Evolutionary conservation across 2,113 vertebrate genomes (phyloP).

Genomic region (Fregata magnificens): DNA sequence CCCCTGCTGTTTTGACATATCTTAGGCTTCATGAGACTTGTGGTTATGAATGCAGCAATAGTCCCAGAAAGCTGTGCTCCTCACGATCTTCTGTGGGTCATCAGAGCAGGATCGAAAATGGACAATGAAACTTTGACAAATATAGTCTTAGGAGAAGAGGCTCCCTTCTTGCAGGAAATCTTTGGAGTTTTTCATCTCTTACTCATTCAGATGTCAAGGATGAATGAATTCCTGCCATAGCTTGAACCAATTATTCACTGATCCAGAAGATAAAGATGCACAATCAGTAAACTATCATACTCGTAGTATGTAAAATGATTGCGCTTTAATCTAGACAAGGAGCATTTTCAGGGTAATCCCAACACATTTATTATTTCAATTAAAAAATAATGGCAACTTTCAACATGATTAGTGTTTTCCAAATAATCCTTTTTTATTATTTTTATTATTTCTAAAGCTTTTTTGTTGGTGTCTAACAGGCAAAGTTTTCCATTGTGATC

Average conservation of each 20-base stretch:
- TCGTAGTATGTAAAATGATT: neutral
- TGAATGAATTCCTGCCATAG: neutral
- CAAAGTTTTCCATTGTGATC: neutral
- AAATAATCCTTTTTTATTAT: neutral
- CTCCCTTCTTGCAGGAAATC: neutral
- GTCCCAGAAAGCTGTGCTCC: neutral
- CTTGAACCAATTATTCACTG: conserved; percentile 48
- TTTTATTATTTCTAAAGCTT: neutral
- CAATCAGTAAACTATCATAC: neutral
- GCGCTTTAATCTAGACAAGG: neutral
- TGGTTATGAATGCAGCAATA: neutral
- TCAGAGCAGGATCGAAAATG: neutral
- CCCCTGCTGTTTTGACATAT: conserved; percentile 2
- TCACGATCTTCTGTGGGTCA: neutral
- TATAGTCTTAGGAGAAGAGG: neutral
- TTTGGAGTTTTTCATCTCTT: neutral
- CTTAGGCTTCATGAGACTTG: neutral
- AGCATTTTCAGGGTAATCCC: neutral
- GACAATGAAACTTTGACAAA: neutral
- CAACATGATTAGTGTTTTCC: neutral
- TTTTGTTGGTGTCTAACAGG: neutral
- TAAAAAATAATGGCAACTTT: neutral
- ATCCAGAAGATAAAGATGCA: conserved; percentile 31
- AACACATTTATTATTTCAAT: neutral
- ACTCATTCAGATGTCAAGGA: neutral